Conservation (phyloP, 2,113 vertebrate species). For the Megaceryle torquata region DNA sequence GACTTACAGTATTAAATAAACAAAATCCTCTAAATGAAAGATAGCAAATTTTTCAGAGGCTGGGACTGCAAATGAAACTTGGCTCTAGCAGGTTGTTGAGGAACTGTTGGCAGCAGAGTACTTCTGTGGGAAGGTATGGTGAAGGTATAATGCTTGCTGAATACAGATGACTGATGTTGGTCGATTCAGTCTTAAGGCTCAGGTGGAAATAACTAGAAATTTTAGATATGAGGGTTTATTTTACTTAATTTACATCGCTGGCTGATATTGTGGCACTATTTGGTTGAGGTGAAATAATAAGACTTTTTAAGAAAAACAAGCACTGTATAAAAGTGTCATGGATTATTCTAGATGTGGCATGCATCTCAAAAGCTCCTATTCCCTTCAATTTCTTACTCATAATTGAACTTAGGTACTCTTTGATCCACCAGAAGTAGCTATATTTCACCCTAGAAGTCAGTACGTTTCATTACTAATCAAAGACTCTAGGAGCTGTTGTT, state of each 20-base stretch:
- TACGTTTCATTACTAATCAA: not conserved
- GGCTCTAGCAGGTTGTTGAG: not conserved
- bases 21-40: conserved; percentile 7
- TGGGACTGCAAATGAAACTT: not conserved
- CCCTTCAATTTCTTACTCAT: not conserved
- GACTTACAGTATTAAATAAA: conserved; percentile 53
- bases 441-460: not conserved
- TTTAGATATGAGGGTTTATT: not conserved
- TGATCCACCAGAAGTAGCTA: not conserved
- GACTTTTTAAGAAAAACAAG: not conserved
- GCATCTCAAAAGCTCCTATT: not conserved
- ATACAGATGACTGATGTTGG: not conserved
- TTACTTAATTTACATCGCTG: not conserved
- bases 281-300: not conserved
- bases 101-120: not conserved
- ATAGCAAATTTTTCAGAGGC: not conserved
- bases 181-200: not conserved
- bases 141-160: not conserved
- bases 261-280: not conserved
- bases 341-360: not conserved
- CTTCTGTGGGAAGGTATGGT: not conserved
- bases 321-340: not conserved
- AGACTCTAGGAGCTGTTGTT: not conserved
- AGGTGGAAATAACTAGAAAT: not conserved
- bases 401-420: not conserved